phyloP scores from a whole-genome alignment of 2,888 invertebrate species.

The Sphecodes monilicornis region DNA sequence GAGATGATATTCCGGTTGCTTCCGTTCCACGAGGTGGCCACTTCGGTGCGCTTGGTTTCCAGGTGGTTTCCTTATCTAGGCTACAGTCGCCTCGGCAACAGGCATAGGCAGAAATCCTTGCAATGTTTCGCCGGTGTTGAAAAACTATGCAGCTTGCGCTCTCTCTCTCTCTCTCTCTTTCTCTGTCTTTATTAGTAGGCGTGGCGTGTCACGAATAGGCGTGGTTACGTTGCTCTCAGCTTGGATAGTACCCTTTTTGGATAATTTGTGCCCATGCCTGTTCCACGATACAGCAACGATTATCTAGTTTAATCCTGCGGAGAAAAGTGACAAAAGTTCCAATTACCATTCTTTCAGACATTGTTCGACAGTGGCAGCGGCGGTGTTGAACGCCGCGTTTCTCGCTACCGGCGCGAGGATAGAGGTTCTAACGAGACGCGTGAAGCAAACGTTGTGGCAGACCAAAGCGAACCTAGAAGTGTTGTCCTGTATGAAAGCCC shows the following conservation, averaged over 20 bases:
- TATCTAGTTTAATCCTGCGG: background rate
- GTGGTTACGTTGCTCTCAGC: too few species aligned
- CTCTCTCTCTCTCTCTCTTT: too few species aligned
- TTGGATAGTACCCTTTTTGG: too few species aligned
- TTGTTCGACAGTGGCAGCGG: constrained; percentile 75
- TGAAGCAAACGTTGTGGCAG: constrained; percentile 56
- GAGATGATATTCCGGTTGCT: constrained; percentile 79
- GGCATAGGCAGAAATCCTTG: background rate
- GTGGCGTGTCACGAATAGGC: too few species aligned
- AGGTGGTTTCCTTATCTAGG: constrained; percentile 73
- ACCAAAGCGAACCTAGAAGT: constrained; percentile 62
- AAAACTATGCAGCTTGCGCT: too few species aligned
- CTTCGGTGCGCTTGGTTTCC: constrained; percentile 78
- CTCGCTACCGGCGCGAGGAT: constrained; percentile 73
- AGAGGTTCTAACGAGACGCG: constrained; percentile 64
- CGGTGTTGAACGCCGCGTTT: constrained; percentile 79
- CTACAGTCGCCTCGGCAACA: background rate
- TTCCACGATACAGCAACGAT: background rate
- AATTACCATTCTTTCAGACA: constrained; percentile 53
- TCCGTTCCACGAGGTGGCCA: constrained; percentile 77
- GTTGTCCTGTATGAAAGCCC: constrained; percentile 65
- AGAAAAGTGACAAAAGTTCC: background rate
- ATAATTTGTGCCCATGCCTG: background rate
- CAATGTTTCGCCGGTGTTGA: background rate
- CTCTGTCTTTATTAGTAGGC: too few species aligned